Evolutionary conservation across 2,113 vertebrate species (phyloP).

Genomic region (Callipepla squamata): DNA sequence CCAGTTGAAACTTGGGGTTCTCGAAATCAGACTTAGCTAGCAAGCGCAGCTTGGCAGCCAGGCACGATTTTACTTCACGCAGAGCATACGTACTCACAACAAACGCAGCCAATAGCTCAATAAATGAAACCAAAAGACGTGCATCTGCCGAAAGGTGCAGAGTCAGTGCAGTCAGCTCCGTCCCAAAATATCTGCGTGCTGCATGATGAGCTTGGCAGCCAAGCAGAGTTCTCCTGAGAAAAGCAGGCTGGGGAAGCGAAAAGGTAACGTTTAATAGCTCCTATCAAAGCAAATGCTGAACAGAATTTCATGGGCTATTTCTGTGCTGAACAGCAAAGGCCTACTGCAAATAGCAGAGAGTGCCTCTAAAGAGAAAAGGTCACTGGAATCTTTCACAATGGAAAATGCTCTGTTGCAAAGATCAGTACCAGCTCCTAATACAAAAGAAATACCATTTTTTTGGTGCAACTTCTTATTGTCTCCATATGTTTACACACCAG

Average conservation of each 20-base stretch:
- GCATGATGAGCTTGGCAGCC: conserved; percentile 16
- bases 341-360: conserved; percentile 54
- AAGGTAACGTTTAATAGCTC: conserved; percentile 33
- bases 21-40: not conserved
- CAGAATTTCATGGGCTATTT: conserved; percentile 57
- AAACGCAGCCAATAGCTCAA: not conserved
- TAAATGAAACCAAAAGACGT: conserved; percentile 11
- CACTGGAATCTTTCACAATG: not conserved
- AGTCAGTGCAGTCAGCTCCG: conserved; percentile 26
- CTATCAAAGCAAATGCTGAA: conserved; percentile 31
- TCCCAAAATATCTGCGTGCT: not conserved
- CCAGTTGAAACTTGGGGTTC: not conserved
- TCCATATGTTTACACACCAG: conserved; percentile 19
- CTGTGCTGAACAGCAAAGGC: conserved; percentile 47
- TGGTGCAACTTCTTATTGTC: not conserved
- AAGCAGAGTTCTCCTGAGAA: conserved; percentile 1
- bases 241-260: conserved; percentile 26
- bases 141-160: not conserved
- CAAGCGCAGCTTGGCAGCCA: not conserved
- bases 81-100: not conserved
- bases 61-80: not conserved
- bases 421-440: not conserved
- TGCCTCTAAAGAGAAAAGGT: conserved; percentile 40
- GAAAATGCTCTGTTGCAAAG: not conserved
- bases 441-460: not conserved